These are phyloP conservation scores for Podarcis lilfordi DNA, from an alignment of 2,797 vertebrate genomes.

Conservation along the genomic window DNA sequence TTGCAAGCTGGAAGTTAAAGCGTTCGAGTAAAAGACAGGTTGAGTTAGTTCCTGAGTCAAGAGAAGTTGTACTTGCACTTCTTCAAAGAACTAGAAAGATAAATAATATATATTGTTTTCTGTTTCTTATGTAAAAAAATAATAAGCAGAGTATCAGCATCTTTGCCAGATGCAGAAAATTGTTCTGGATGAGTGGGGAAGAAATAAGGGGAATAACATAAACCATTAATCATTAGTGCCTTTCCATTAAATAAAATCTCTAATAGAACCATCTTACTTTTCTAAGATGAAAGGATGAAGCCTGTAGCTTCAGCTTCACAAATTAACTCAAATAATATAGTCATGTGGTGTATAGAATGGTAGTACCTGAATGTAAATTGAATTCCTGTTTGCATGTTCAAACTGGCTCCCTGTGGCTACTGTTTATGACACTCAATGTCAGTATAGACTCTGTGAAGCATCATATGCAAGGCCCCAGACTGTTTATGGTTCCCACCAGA, in stretches of 20 bases:
- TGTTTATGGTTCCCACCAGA: no score
- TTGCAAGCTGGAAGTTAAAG: constrained; percentile 43
- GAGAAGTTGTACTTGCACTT: neutral
- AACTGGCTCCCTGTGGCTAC: neutral
- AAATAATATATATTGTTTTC: neutral
- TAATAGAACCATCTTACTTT: neutral
- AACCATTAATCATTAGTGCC: constrained; percentile 34
- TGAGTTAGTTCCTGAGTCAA: constrained; percentile 51
- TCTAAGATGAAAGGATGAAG: neutral
- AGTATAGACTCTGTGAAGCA: no score
- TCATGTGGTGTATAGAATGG: neutral
- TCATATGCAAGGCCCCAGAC: no score
- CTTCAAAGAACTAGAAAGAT: neutral
- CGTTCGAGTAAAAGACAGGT: neutral
- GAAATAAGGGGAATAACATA: constrained; percentile 47
- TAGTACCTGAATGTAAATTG: neutral
- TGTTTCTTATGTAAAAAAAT: neutral
- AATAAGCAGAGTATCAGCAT: no score
- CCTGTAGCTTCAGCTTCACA: neutral
- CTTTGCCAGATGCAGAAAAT: no score
- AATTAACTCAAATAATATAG: neutral
- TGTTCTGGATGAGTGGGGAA: no score
- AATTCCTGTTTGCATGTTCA: neutral
- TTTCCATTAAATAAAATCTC: constrained; percentile 21
- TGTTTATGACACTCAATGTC: neutral